Evolutionary conservation across 2,113 vertebrate species (phyloP).

Genomic region (Ursus arctos): DNA sequence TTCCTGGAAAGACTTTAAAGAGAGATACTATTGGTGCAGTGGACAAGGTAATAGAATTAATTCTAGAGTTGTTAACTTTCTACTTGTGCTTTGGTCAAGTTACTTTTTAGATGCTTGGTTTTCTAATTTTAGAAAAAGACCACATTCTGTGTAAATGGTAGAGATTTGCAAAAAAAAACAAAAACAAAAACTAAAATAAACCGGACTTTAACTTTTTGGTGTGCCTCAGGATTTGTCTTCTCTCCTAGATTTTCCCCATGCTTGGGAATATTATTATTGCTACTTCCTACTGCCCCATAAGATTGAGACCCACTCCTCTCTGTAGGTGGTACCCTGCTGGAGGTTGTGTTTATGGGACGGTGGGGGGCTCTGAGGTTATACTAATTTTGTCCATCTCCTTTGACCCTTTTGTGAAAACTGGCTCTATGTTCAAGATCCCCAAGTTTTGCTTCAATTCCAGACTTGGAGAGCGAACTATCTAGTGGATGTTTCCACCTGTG

Average conservation of each 20-base stretch:
- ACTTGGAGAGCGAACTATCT: not conserved
- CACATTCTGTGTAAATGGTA: not conserved
- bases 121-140: constrained; percentile 45
- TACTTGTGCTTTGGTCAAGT: constrained; percentile 6
- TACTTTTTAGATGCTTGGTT: not conserved
- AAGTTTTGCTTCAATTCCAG: not conserved
- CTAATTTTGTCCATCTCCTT: not conserved
- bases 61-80: not conserved
- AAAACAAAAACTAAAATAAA: too few species aligned
- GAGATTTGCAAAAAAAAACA: not conserved
- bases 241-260: not conserved
- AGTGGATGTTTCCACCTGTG: not conserved
- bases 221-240: not conserved
- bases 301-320: not conserved
- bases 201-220: not conserved
- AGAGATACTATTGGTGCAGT: not conserved
- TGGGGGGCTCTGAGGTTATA: not conserved
- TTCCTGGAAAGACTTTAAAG: constrained; percentile 3
- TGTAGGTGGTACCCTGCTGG: not conserved
- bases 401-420: not conserved
- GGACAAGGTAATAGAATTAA: not conserved
- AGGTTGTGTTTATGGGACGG: not conserved
- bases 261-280: not conserved
- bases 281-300: not conserved
- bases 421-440: not conserved